Evolutionary conservation across 1,140 invertebrate species (phyloP).

Genomic region (Ptiloglossa arizonensis): DNA sequence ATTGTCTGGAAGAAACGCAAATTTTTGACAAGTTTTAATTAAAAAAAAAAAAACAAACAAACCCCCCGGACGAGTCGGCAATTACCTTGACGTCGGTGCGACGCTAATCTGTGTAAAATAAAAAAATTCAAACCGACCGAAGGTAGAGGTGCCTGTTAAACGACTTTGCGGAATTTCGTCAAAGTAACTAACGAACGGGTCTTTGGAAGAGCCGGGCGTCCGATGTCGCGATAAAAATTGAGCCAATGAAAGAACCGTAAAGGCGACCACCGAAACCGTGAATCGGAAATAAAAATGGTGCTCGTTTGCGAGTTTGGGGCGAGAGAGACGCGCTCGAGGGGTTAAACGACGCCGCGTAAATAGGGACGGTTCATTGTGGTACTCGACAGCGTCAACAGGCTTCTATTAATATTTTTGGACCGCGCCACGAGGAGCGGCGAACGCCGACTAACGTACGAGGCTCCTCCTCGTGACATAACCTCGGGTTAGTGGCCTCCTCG

Average conservation of each 20-base stretch:
- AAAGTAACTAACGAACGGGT: not conserved
- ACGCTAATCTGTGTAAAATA: too few species aligned
- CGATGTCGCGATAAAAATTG: not conserved
- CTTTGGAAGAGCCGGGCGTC: not conserved
- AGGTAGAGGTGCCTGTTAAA: not conserved
- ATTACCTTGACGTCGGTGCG: too few species aligned
- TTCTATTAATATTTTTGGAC: conserved; percentile 56
- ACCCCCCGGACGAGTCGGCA: too few species aligned
- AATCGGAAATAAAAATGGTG: conserved; percentile 14
- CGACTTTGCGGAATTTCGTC: too few species aligned
- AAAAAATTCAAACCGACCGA: too few species aligned
- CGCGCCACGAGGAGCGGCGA: conserved; percentile 26
- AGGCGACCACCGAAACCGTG: conserved; percentile 1
- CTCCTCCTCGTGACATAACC: conserved; percentile 60
- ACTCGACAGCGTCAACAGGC: conserved; percentile 47
- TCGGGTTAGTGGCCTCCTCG: conserved; percentile 61
- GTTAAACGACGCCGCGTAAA: conserved; percentile 48
- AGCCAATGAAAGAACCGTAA: not conserved
- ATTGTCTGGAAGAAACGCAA: too few species aligned
- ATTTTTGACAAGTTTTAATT: too few species aligned
- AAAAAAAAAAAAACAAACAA: too few species aligned
- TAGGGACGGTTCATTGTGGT: conserved; percentile 57
- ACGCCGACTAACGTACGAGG: conserved; percentile 20
- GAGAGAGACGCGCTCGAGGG: not conserved
- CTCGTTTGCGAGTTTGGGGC: not conserved